Evolutionary conservation across 2,113 vertebrate species (phyloP).

Genomic region (Dipodomys ordii): DNA sequence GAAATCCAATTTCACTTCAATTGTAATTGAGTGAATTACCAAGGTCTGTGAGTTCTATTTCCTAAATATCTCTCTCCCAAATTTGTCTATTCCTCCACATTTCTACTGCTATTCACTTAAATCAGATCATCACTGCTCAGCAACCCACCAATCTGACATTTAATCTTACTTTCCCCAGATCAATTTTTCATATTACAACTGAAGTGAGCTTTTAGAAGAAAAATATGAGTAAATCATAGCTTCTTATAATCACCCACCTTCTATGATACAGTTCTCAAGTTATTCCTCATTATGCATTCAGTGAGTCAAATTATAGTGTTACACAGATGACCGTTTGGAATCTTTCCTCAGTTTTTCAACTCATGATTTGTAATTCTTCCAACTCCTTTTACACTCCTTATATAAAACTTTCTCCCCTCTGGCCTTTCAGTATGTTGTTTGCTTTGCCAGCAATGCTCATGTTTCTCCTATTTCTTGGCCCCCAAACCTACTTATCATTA

Average conservation of each 20-base stretch:
- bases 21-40: background rate
- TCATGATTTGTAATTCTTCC: background rate
- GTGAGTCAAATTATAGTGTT: background rate
- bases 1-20: constrained; percentile 4
- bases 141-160: background rate
- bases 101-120: background rate
- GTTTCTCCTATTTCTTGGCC: background rate
- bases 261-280: background rate
- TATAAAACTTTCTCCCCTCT: background rate
- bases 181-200: background rate
- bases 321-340: background rate
- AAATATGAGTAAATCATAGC: background rate
- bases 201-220: constrained; percentile 7
- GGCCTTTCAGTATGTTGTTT: background rate
- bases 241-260: background rate
- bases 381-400: background rate
- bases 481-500: background rate
- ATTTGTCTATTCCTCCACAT: background rate
- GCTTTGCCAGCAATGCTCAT: background rate
- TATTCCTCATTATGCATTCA: background rate
- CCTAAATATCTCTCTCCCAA: background rate
- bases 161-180: background rate
- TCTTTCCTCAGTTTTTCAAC: background rate
- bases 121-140: background rate
- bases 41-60: constrained; percentile 3